These are phyloP conservation scores for Onychorhynchus coronatus DNA, from an alignment of 2,113 vertebrate genomes.

Conservation along the genomic window DNA sequence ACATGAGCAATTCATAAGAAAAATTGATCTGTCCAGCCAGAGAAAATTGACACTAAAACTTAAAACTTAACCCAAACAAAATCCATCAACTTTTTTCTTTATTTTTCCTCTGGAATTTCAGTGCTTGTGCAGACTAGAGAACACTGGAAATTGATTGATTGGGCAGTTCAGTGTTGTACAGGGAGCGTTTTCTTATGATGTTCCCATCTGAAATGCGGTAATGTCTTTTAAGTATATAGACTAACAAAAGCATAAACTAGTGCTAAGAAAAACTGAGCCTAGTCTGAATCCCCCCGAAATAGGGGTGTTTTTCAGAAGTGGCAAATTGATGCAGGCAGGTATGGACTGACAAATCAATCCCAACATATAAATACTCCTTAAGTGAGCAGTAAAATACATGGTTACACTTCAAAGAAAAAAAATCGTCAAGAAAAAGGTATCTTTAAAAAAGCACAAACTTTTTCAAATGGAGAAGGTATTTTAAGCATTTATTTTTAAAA, in stretches of 20 bases:
- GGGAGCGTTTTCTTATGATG: background rate
- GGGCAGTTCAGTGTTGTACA: background rate
- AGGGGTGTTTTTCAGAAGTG: background rate
- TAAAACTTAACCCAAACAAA: slow-evolving; percentile 26
- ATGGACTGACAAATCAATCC: background rate
- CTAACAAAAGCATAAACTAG: background rate
- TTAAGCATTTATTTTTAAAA: background rate
- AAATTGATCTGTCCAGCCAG: background rate
- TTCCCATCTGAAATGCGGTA: background rate
- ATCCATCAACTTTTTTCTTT: background rate
- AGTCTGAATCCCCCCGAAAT: background rate
- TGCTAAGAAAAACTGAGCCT: background rate
- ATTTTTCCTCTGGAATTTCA: slow-evolving; percentile 1
- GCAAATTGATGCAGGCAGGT: background rate
- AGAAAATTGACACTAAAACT: slow-evolving; percentile 33
- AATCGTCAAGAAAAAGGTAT: background rate
- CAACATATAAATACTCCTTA: background rate
- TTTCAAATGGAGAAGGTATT: background rate
- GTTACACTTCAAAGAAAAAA: background rate
- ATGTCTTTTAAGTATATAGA: background rate
- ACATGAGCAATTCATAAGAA: background rate
- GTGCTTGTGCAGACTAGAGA: background rate
- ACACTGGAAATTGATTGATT: background rate
- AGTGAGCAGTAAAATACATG: background rate
- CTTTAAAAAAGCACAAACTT: background rate